phyloP scores from a whole-genome alignment of 2,113 vertebrate genomes.

The Ursus arctos region DNA sequence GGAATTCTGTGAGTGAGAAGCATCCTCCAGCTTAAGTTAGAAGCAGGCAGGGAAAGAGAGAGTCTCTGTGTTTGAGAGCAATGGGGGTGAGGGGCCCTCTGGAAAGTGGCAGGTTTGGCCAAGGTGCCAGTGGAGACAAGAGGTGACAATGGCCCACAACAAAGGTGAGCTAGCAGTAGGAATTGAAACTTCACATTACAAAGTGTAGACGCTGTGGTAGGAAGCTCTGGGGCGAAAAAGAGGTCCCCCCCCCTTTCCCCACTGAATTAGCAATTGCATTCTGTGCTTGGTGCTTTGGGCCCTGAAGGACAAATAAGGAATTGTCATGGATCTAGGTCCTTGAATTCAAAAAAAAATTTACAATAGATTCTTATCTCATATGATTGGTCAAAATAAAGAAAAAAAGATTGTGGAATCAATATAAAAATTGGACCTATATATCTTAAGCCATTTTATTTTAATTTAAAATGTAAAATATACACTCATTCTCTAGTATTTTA shows the following conservation, averaged over 20 bases:
- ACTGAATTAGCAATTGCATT: neutral
- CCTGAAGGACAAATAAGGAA: neutral
- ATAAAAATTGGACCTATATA: neutral
- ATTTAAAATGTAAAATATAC: neutral
- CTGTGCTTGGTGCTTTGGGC: neutral
- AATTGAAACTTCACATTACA: neutral
- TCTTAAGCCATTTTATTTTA: constrained; percentile 14
- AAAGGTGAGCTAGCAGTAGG: too few species aligned
- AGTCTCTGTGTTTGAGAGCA: neutral
- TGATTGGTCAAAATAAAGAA: neutral
- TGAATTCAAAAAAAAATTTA: neutral
- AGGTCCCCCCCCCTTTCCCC: neutral
- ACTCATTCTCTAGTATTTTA: too few species aligned
- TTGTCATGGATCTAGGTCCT: neutral
- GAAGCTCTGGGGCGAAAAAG: neutral
- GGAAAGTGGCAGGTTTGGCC: neutral
- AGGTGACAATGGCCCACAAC: neutral
- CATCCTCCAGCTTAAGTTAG: neutral
- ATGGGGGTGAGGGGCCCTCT: neutral
- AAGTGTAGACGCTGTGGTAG: neutral
- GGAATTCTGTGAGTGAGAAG: neutral
- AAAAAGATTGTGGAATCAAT: neutral
- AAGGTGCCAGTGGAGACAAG: neutral
- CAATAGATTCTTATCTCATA: neutral
- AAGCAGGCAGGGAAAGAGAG: neutral